phyloP scores from a whole-genome alignment of 2,888 invertebrate species.

The Deilephila elpenor region DNA sequence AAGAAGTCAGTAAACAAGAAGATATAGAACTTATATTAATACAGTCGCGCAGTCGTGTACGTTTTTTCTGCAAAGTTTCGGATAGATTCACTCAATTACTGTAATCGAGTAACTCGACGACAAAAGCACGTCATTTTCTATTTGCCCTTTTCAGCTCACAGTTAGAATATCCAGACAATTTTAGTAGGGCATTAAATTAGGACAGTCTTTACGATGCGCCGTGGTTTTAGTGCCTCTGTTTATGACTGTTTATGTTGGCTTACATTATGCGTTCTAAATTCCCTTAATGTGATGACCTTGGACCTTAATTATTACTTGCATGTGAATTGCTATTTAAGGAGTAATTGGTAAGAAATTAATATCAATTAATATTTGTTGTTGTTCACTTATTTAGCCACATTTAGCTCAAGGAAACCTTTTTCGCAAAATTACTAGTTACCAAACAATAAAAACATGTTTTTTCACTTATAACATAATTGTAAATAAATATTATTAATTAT shows the following conservation, averaged over 20 bases:
- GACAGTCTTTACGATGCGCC: slow-evolving; percentile 42
- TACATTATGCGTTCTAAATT: slow-evolving; percentile 21
- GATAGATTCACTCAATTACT: neutral
- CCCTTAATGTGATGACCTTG: slow-evolving; percentile 11
- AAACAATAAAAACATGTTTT: too few relatives aligned
- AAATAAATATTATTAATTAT: too few relatives aligned
- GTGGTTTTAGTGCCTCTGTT: slow-evolving; percentile 43
- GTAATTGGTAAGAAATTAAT: neutral
- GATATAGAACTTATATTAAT: too few relatives aligned
- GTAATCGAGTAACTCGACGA: neutral
- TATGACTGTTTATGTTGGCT: slow-evolving; percentile 38
- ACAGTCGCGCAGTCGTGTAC: too few relatives aligned
- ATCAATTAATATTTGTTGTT: too few relatives aligned
- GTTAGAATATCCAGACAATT: slow-evolving; percentile 32
- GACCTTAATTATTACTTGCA: neutral
- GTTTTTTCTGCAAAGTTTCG: too few relatives aligned
- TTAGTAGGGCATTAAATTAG: slow-evolving; percentile 45
- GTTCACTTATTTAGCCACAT: too few relatives aligned
- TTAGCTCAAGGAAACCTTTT: too few relatives aligned
- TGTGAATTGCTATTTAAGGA: neutral
- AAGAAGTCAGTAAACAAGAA: too few relatives aligned
- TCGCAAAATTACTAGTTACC: too few relatives aligned
- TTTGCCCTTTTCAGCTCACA: neutral
- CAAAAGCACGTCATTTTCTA: neutral
- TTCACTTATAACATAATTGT: too few relatives aligned